Base-by-base conservation (phyloP, 2,113 vertebrate species). In the Phasianus colchicus region DNA sequence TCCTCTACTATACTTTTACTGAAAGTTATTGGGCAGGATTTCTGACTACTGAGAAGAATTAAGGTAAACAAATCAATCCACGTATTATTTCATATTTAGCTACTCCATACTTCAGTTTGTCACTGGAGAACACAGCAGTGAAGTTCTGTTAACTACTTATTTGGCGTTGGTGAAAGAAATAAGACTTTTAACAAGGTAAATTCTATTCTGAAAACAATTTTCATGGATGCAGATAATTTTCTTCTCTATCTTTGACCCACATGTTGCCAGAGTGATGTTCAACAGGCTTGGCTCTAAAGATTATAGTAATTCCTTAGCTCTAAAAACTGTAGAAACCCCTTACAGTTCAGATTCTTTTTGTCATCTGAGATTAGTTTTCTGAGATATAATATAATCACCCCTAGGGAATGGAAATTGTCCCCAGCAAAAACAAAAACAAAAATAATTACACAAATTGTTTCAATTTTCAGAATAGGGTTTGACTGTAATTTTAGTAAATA, bases 161-260 rank as follows among this genome's bases (percentile, higher is more conserved):
- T 81, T 84, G 22, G 57, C 30, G 29, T 50, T 85, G 22, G 13
- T 75, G 43, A 73, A 82, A 42, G 19, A 75, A 90, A 83, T 50
- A 40, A 77, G 11, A 4, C 6, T 84, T 85, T 82, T 45, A 86
- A 27, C 27, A 63, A 75, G 7, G 63, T 74, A 55, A 86, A 84
- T 82, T 12, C 21, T 69, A 12, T 67, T 94, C 47, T 86, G 36
- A 84, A 95, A 94, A 73, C 52, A 54, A 69, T 83, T 94, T 92
- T 89, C 60, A 74, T 88, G n/a, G 10, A 48, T 12, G 69, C 36
- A 50, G 32, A 42, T 64, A 22, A 22, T 54, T 91, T 83, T 60
- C 34, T 63, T 92, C 70, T 78, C 55, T 81, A 40, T 67, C 24
- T 70, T 42, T 0, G 0, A 85, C 15, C 36, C 38, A 54, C 17